Conservation (phyloP, 2,888 invertebrate genomes). For the Agrilus mali region DNA sequence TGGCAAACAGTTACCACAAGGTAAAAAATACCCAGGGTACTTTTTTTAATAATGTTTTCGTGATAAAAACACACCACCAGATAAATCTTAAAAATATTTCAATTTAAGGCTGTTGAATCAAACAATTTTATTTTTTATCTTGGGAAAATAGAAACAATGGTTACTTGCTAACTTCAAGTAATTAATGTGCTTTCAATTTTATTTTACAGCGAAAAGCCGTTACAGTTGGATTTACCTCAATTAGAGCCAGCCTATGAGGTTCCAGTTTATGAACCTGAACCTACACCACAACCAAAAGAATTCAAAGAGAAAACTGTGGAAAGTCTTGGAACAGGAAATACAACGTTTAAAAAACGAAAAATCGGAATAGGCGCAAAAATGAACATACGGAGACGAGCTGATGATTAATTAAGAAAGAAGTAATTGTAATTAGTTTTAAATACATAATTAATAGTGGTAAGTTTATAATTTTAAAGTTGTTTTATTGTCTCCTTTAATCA, state of each 20-base stretch:
- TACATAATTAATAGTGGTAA: not conserved
- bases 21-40: constrained; percentile 32
- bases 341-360: constrained; percentile 59
- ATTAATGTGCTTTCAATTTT: not conserved
- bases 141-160: no score
- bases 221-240: constrained; percentile 63
- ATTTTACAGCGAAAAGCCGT: constrained; percentile 23
- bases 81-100: no score
- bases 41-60: no score
- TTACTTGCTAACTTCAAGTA: no score
- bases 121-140: no score
- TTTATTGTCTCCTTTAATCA: no score
- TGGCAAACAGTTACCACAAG: constrained; percentile 56
- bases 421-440: constrained; percentile 17
- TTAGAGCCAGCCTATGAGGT: constrained; percentile 26
- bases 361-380: constrained; percentile 40
- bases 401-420: constrained; percentile 35
- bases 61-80: no score
- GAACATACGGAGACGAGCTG: constrained; percentile 50
- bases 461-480: no score
- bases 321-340: constrained; percentile 33
- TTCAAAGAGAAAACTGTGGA: constrained; percentile 51
- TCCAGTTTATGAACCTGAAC: constrained; percentile 33
- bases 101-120: no score
- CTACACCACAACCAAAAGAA: constrained; percentile 36